Base-by-base conservation (phyloP, 2,797 vertebrate genomes). In the Danio jaintianensis region DNA sequence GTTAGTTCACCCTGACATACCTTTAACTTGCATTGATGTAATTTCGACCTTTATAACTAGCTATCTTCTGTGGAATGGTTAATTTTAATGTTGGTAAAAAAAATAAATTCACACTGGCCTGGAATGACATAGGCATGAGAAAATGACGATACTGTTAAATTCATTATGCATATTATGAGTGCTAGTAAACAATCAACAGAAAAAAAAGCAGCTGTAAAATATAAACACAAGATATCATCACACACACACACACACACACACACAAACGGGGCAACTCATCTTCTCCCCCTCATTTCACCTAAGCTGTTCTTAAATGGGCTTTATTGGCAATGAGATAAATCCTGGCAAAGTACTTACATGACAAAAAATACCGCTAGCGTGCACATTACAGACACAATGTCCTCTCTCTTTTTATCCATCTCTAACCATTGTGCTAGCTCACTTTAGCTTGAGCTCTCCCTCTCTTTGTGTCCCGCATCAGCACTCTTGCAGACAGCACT, bases 271-370 rank as follows among this genome's bases (percentile, higher is more conserved):
- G 18, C 53, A 36, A 69, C 42, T 45, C 47, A 42, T 72, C 45
- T 53, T 66, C 36, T 79, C 69, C 20, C 48, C 42, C 59, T 76
- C 56, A 69, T 78, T 85, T 82, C 78, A 81, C 50, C 61, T 83
- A 56, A 81, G 38, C 67, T 67, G 38, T 82, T 71, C 74, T 83
- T 83, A 84, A 87, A 83, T 52, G 58, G 76, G 47, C 75, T 83
- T 86, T 84, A 84, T 84, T 86, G 82, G 80, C 85, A 81, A 70
- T 66, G 75, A 75, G 66, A 79, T 82, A 79, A 76, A 85, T 87
- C 72, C 75, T 74, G 56, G 56, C 63, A 62, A 85, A 85, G 79
- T 67, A 82, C 80, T 82, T 69, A 68, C 64, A 56, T 58, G 79
- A 73, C 80, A 79, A 75, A 83, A n/a, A 87, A 85, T 78, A 84